Conservation (phyloP, 2,888 invertebrate genomes). For the Odontomyia ornata region DNA sequence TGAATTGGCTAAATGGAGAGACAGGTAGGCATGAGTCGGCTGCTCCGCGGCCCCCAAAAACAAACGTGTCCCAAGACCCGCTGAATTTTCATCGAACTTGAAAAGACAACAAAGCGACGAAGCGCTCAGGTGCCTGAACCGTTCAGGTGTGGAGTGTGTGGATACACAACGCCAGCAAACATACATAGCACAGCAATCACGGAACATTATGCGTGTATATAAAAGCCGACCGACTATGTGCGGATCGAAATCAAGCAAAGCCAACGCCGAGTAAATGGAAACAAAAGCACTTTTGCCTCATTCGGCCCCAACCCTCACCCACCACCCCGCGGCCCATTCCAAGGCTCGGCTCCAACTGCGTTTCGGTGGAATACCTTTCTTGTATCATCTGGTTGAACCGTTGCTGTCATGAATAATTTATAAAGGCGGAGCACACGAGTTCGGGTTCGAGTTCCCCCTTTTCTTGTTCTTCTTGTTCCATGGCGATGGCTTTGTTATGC, state of each 20-base stretch:
- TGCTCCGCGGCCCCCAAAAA: neutral
- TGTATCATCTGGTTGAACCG: slow-evolving; percentile 44
- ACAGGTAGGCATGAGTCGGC: neutral
- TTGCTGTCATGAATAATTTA: slow-evolving; percentile 63
- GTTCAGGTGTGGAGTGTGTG: slow-evolving; percentile 1
- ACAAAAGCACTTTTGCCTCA: slow-evolving; percentile 10
- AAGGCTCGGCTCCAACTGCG: neutral
- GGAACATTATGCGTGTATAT: neutral
- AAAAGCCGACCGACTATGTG: neutral
- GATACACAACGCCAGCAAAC: neutral
- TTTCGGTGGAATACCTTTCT: slow-evolving; percentile 28
- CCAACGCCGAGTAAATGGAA: neutral
- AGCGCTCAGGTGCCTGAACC: slow-evolving; percentile 19
- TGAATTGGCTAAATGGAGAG: neutral
- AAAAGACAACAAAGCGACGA: slow-evolving; percentile 33
- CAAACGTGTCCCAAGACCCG: neutral
- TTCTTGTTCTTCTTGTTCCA: neutral
- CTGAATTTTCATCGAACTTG: neutral
- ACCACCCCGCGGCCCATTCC: neutral
- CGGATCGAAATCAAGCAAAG: neutral
- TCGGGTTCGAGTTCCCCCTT: slow-evolving; percentile 44
- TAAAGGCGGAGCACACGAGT: slow-evolving; percentile 65
- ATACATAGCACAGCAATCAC: neutral
- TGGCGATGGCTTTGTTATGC: slow-evolving; percentile 23
- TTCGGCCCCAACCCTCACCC: neutral